phyloP scores from a whole-genome alignment of 1,140 invertebrate species.

The Pseudachorutes palmiensis region DNA sequence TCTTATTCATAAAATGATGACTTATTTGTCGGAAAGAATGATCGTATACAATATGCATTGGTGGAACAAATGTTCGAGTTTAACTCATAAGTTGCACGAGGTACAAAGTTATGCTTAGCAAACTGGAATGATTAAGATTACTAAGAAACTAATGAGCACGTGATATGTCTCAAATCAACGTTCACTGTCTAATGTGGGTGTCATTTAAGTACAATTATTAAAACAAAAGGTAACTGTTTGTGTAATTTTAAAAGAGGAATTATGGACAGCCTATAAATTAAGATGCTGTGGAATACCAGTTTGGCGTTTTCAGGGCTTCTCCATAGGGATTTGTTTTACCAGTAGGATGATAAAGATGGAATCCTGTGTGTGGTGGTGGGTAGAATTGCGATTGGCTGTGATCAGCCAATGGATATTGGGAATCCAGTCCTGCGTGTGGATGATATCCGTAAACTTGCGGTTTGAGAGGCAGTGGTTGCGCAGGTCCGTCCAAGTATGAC shows the following conservation, averaged over 20 bases:
- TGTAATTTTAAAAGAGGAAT: not conserved
- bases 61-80: too few species aligned
- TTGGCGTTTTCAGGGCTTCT: slow-evolving; percentile 48
- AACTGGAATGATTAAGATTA: too few species aligned
- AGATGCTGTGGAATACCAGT: slow-evolving; percentile 70
- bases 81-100: too few species aligned
- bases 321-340: slow-evolving; percentile 50
- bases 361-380: slow-evolving; percentile 60
- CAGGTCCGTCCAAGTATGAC: slow-evolving; percentile 41
- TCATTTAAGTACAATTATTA: too few species aligned
- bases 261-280: slow-evolving; percentile 42
- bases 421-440: slow-evolving; percentile 47
- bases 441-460: slow-evolving; percentile 64
- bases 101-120: too few species aligned
- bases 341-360: slow-evolving; percentile 73
- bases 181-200: too few species aligned
- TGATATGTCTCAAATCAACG: too few species aligned
- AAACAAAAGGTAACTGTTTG: not conserved
- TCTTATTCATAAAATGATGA: not conserved
- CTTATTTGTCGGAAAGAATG: not conserved
- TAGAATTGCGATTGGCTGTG: slow-evolving; percentile 78
- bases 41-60: not conserved
- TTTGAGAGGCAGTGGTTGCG: slow-evolving; percentile 72
- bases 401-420: slow-evolving; percentile 49
- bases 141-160: too few species aligned